These are phyloP conservation scores for Myzus persicae DNA, from an alignment of 1,140 invertebrate species.

Conservation along the genomic window DNA sequence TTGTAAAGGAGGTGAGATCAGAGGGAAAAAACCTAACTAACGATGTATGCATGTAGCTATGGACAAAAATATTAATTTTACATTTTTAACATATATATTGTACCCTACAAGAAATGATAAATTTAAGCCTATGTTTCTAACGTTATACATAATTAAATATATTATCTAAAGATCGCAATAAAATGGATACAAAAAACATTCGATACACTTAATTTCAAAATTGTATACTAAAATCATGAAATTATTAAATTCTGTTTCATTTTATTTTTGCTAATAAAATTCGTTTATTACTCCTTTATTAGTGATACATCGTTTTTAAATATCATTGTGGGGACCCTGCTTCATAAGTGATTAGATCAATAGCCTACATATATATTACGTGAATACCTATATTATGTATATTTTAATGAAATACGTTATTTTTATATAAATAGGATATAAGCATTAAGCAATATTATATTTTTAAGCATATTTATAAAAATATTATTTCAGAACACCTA, in stretches of 20 bases:
- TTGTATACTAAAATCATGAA: neutral
- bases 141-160: neutral
- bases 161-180: neutral
- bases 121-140: neutral
- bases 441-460: too few relatives aligned
- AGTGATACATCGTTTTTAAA: too few relatives aligned
- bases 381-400: too few relatives aligned
- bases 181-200: neutral
- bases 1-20: neutral
- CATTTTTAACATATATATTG: too few relatives aligned
- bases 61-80: neutral
- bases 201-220: neutral
- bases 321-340: neutral
- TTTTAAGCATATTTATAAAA: too few relatives aligned
- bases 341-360: too few relatives aligned
- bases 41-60: neutral
- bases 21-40: neutral
- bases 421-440: too few relatives aligned
- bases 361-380: too few relatives aligned
- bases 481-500: too few relatives aligned
- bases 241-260: neutral
- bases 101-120: neutral
- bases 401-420: too few relatives aligned
- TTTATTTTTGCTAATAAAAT: too few relatives aligned
- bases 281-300: neutral